Evolutionary conservation across 2,888 invertebrate genomes (phyloP).

Genomic region (Andrena fulva): DNA sequence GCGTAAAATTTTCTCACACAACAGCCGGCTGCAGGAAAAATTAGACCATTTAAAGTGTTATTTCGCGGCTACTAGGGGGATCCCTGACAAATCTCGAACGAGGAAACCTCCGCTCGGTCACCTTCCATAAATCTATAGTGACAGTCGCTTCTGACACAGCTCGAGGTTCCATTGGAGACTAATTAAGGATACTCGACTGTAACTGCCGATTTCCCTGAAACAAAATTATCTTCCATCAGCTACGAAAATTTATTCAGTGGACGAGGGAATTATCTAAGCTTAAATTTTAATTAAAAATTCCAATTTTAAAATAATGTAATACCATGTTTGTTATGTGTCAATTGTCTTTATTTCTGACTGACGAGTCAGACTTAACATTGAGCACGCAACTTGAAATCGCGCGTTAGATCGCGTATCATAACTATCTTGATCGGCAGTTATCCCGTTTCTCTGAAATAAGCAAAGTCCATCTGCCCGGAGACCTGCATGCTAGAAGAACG

Average conservation of each 20-base stretch:
- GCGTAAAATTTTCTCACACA: slow-evolving; percentile 59
- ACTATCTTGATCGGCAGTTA: slow-evolving; percentile 12
- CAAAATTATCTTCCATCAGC: not conserved
- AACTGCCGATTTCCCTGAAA: not conserved
- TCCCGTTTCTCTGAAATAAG: slow-evolving; percentile 32
- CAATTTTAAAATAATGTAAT: no score
- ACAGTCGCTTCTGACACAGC: slow-evolving; percentile 2
- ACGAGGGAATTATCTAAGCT: not conserved
- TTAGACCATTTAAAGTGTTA: slow-evolving; percentile 55
- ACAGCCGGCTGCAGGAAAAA: slow-evolving; percentile 45
- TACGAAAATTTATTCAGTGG: not conserved
- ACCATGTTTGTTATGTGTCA: no score
- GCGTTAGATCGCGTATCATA: not conserved
- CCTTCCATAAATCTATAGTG: slow-evolving; percentile 51
- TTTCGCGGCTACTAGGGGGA: slow-evolving; percentile 72
- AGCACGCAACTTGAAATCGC: not conserved
- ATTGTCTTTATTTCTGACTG: not conserved
- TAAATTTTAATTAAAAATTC: no score
- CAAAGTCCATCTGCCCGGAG: not conserved
- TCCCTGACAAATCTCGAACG: slow-evolving; percentile 60
- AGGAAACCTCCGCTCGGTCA: slow-evolving; percentile 41
- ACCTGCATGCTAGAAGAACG: not conserved
- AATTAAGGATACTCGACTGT: slow-evolving; percentile 5
- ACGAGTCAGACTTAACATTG: not conserved
- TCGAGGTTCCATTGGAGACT: slow-evolving; percentile 5